Evolutionary conservation across 2,888 invertebrate genomes (phyloP).

Genomic region (Amblyjoppa fuscipennis): DNA sequence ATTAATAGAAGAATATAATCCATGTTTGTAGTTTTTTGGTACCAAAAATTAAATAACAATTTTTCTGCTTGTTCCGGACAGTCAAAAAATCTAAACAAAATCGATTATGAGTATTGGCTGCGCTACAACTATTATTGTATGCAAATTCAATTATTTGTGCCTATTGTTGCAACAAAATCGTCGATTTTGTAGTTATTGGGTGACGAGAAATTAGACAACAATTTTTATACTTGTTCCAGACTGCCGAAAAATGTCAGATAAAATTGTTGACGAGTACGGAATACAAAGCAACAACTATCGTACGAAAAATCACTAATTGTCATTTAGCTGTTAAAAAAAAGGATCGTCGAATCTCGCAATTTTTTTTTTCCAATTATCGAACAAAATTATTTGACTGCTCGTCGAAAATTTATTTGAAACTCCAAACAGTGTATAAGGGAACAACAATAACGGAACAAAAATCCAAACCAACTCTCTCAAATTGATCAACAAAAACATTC

Average conservation of each 20-base stretch:
- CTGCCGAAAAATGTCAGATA: not conserved
- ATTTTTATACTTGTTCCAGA: not conserved
- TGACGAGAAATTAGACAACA: not conserved
- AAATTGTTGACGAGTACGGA: too few species aligned
- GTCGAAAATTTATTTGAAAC: too few species aligned
- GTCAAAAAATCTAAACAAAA: not conserved
- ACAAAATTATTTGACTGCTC: too few species aligned
- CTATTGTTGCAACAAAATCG: not conserved
- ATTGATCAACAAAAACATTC: not conserved
- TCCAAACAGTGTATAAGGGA: too few species aligned
- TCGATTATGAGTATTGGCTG: too few species aligned
- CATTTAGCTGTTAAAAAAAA: too few species aligned
- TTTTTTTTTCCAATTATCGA: too few species aligned
- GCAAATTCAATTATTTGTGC: not conserved
- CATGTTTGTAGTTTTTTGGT: not conserved
- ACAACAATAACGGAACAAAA: not conserved
- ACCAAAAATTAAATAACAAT: not conserved
- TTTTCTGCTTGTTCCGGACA: not conserved
- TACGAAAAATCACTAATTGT: too few species aligned
- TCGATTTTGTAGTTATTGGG: not conserved
- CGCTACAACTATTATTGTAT: not conserved
- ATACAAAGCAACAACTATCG: too few species aligned
- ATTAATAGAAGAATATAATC: not conserved
- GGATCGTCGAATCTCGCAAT: too few species aligned
- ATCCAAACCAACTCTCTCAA: not conserved